Evolutionary conservation across 1,140 invertebrate species (phyloP), one percentile per base, ranked within the genome.

Genomic region (Cydia splendana): DNA sequence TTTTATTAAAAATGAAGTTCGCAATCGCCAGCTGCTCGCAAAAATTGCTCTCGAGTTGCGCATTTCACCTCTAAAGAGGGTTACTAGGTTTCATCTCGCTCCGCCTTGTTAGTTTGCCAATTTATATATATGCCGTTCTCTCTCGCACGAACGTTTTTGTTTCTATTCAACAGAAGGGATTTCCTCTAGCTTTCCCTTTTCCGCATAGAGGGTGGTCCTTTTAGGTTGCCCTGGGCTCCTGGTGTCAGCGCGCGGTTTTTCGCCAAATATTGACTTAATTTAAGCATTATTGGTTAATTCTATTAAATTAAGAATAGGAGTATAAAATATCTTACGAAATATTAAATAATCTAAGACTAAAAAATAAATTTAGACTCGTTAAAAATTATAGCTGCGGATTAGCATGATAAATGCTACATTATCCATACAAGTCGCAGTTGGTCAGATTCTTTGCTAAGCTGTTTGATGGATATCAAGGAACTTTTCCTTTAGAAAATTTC

Each of bases 1-100:
- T 85, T 84, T 85, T 85, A 85, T 87, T 85, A 84, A 85, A 87
- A 86, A 85, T 82, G 78, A 83, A 84, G 80, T 81, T 82, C 81
- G 81, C 67, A 18, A 75, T 81, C 76, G 62, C 80, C 85, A 85
- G 84, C 82, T 86, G 84, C 79, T 83, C 77, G 74, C 74, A 79
- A 79, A 83, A 81, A 82, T 82, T 81, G 77, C 82, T 77, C 78
- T 80, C 79, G 74, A 78, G 80, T 82, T 84, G 81, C 80, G 84
- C 82, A 83, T 84, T 85, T 82, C 76, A 82, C 80, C 79, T 80
- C 77, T 45, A 75, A 62, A 51, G 15, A 73, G 71, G 30, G n/a
- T 71, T 71, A 38, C 30, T 18, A 71, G n/a, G 34, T 42, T n/a
- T 71, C 30, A n/a, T 69, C 65, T 71, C 67, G 12, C 34, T 38